Evolutionary conservation across 2,113 vertebrate species (phyloP).

Genomic region (Ptilonorhynchus violaceus): DNA sequence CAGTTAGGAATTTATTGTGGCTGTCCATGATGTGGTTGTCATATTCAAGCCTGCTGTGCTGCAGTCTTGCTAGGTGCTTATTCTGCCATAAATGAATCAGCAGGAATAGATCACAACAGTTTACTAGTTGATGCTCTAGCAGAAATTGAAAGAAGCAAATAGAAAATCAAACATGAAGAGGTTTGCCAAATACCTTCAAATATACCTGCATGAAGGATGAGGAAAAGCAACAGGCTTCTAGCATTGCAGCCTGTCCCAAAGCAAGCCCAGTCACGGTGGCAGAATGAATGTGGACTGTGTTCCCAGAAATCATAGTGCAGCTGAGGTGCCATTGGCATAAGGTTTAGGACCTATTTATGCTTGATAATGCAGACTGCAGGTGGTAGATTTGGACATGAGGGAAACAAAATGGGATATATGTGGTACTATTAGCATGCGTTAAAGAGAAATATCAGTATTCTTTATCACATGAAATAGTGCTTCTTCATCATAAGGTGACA

Average conservation of each 20-base stretch:
- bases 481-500: neutral
- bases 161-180: neutral
- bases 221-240: neutral
- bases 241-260: neutral
- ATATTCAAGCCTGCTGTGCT: neutral
- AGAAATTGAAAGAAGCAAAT: neutral
- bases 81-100: neutral
- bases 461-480: neutral
- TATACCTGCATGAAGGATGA: neutral
- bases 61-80: neutral
- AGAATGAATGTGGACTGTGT: neutral
- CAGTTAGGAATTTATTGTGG: neutral
- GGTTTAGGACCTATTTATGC: neutral
- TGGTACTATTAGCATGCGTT: neutral
- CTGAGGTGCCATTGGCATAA: neutral
- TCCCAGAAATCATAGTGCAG: neutral
- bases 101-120: neutral
- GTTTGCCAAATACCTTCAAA: neutral
- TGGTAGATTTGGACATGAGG: neutral
- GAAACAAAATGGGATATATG: neutral
- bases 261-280: neutral
- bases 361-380: neutral
- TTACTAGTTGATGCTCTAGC: neutral
- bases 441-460: neutral
- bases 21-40: neutral